Evolutionary conservation across 2,888 invertebrate genomes (phyloP).

Genomic region (Stenchaetothrips biformis): DNA sequence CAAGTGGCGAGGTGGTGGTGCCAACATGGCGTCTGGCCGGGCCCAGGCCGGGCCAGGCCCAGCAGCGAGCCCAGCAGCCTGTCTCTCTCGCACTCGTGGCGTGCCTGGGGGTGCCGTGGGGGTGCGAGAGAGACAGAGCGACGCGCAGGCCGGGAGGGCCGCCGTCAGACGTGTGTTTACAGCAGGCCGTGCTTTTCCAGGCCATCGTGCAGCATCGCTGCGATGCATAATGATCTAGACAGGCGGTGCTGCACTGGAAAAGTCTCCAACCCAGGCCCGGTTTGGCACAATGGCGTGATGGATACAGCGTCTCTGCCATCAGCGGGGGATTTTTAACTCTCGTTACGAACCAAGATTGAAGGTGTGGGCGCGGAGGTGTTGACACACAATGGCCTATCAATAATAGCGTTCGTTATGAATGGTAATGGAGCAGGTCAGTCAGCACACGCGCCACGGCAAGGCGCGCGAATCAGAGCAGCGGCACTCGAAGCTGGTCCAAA

Average conservation of each 20-base stretch:
- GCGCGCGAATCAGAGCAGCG: too few relatives aligned
- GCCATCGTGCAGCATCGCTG: neutral
- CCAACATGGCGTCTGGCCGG: neutral
- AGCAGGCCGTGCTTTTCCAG: neutral
- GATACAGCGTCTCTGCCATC: neutral
- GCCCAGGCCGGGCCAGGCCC: too few relatives aligned
- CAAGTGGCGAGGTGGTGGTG: neutral
- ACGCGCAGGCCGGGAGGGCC: neutral
- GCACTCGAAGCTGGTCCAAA: too few relatives aligned
- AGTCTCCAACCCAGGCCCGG: too few relatives aligned
- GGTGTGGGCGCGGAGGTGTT: neutral
- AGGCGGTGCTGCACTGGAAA: too few relatives aligned
- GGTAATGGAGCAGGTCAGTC: neutral
- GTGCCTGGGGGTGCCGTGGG: too few relatives aligned
- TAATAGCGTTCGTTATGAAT: conserved; percentile 14
- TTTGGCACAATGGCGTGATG: too few relatives aligned
- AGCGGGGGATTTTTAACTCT: neutral
- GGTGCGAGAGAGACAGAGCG: too few relatives aligned
- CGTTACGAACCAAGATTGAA: neutral
- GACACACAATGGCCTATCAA: conserved; percentile 11
- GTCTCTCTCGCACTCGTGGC: too few relatives aligned
- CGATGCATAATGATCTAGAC: too few relatives aligned
- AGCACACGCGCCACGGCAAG: too few relatives aligned
- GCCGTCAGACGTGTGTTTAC: conserved; percentile 1
- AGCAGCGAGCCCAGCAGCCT: too few relatives aligned